Conservation (phyloP, 1,140 invertebrate genomes). For the Hyles euphorbiae region DNA sequence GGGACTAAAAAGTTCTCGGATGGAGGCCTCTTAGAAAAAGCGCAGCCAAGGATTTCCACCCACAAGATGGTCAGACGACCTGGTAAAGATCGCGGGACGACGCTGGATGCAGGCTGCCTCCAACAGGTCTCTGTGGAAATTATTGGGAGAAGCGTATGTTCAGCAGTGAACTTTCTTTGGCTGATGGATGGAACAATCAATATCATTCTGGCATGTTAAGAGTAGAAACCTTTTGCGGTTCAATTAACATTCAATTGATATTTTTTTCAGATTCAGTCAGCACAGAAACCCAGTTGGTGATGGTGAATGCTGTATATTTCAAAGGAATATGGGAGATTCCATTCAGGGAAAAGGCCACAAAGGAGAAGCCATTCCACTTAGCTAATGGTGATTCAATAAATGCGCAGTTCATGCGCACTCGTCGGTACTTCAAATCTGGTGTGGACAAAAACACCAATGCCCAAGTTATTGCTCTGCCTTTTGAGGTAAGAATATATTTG, state of each 20-base stretch:
- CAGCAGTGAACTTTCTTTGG: too few species aligned
- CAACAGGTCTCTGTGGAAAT: too few species aligned
- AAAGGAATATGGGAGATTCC: slow-evolving; percentile 82
- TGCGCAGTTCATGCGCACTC: slow-evolving; percentile 51
- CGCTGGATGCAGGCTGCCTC: too few species aligned
- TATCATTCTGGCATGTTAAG: too few species aligned
- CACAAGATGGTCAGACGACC: too few species aligned
- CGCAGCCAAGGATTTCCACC: too few species aligned
- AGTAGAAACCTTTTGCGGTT: too few species aligned
- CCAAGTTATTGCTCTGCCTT: slow-evolving; percentile 78
- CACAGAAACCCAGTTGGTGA: slow-evolving; percentile 75
- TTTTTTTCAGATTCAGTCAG: slow-evolving; percentile 66
- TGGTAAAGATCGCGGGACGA: too few species aligned
- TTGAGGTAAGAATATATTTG: slow-evolving; percentile 71
- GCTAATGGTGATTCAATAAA: slow-evolving; percentile 37
- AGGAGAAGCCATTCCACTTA: slow-evolving; percentile 72
- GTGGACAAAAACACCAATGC: slow-evolving; percentile 37
- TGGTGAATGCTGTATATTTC: slow-evolving; percentile 86
- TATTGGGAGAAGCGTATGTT: too few species aligned
- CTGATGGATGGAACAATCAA: too few species aligned
- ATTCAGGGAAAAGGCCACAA: slow-evolving; percentile 78
- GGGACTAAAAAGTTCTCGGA: too few species aligned
- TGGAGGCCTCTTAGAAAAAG: too few species aligned
- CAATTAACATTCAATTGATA: not conserved
- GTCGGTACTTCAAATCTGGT: slow-evolving; percentile 39